A percentile compares a stretch with the other conserved stretches of the same genome.
Conservation (phyloP, 1,140 invertebrate genomes). For the Drosophila burlai region DNA sequence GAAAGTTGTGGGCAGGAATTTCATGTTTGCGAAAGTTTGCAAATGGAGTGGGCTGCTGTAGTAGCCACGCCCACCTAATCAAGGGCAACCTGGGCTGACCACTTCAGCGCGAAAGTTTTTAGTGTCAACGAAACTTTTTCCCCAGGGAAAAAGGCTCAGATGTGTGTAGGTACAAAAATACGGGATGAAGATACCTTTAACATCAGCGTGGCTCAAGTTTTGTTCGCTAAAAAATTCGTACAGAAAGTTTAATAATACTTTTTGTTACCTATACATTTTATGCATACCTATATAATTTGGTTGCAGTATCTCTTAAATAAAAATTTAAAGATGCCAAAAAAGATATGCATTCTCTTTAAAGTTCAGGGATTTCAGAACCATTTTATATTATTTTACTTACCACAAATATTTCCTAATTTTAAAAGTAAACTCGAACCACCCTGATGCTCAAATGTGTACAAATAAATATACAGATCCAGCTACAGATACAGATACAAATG, state of each 20-base stretch:
- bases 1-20: conserved; percentile 15
- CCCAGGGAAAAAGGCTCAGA: conserved; percentile 4
- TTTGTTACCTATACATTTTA: no score
- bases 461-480: conserved; percentile 2
- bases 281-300: no score
- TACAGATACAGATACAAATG: conserved; percentile 47
- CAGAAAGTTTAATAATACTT: not conserved
- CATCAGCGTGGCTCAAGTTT: not conserved
- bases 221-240: not conserved
- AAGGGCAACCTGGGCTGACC: conserved; percentile 50
- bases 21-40: conserved; percentile 24
- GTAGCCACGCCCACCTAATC: conserved; percentile 39
- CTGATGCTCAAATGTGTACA: conserved; percentile 1
- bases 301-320: not conserved
- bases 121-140: conserved; percentile 49
- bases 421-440: not conserved
- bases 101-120: conserved; percentile 76
- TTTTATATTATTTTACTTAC: not conserved
- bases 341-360: no score
- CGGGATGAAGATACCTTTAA: not conserved
- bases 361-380: no score
- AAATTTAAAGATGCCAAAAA: not conserved
- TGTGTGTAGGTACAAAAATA: conserved; percentile 2
- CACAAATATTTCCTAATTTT: not conserved
- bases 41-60: not conserved